phyloP scores from a whole-genome alignment of 2,888 invertebrate genomes.

The Caenorhabditis macrosperma region DNA sequence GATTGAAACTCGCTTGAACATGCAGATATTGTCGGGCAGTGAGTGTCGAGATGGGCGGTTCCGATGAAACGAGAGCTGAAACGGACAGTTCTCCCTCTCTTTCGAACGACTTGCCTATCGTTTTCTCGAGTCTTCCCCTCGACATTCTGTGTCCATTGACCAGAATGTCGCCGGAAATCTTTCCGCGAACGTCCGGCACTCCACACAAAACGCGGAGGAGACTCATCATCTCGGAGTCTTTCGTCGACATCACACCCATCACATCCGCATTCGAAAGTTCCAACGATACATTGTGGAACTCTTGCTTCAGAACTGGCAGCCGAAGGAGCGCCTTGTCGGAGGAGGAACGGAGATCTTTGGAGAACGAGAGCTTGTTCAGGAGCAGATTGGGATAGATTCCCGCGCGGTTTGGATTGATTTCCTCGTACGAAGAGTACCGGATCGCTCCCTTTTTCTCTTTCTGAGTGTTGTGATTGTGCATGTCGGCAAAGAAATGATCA shows the following conservation, averaged over 20 bases:
- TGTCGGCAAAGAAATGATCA: slow-evolving; percentile 46
- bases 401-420: slow-evolving; percentile 10
- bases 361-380: slow-evolving; percentile 85
- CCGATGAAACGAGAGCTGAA: slow-evolving; percentile 86
- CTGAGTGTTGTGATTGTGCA: slow-evolving; percentile 22
- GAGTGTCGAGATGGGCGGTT: slow-evolving; percentile 89
- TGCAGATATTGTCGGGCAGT: slow-evolving; percentile 90
- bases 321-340: slow-evolving; percentile 80
- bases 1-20: slow-evolving; percentile 41
- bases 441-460: slow-evolving; percentile 43
- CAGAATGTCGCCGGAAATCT: slow-evolving; percentile 87
- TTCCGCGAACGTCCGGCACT: slow-evolving; percentile 83
- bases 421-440: slow-evolving; percentile 43
- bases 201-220: slow-evolving; percentile 91
- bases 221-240: slow-evolving; percentile 89
- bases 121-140: slow-evolving; percentile 84
- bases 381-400: slow-evolving; percentile 82
- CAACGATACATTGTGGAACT: slow-evolving; percentile 88
- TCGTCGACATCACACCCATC: slow-evolving; percentile 91
- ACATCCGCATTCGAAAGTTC: slow-evolving; percentile 93
- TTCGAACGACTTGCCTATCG: slow-evolving; percentile 84
- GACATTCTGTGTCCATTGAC: slow-evolving; percentile 91
- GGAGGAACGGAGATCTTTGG: slow-evolving; percentile 81
- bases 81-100: too few species aligned
- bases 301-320: slow-evolving; percentile 81